Percentiles rank a stretch among this genome's conserved stretches.
These are phyloP conservation scores for Copidosoma floridanum DNA, from an alignment of 1,140 invertebrate genomes.

Conservation along the genomic window DNA sequence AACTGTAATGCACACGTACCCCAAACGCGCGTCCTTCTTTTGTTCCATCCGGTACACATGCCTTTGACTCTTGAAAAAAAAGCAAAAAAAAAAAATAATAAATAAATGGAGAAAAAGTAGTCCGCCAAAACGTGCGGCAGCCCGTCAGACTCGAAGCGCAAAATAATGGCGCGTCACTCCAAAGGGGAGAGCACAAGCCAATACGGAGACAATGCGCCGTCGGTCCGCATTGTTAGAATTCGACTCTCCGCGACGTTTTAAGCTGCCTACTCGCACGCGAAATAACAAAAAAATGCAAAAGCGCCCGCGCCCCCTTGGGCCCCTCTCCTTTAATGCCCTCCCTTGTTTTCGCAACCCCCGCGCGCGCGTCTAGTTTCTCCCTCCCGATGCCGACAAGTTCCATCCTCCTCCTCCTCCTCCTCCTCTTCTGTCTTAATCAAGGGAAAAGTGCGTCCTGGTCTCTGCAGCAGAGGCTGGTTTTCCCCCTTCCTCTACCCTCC, in stretches of 20 bases:
- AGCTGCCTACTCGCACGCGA: too few species aligned
- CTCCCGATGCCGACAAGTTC: too few species aligned
- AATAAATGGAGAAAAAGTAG: not conserved
- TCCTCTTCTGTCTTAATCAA: constrained; percentile 21
- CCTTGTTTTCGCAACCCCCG: not conserved
- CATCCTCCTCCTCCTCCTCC: not conserved
- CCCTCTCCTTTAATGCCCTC: not conserved
- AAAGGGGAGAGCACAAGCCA: constrained; percentile 15
- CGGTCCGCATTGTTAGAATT: constrained; percentile 19
- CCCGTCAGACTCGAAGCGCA: not conserved
- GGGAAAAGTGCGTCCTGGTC: constrained; percentile 14
- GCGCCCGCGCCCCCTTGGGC: not conserved
- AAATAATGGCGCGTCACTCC: constrained; percentile 26
- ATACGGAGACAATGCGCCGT: constrained; percentile 27
- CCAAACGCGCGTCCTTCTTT: constrained; percentile 8
- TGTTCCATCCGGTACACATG: constrained; percentile 1
- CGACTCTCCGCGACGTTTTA: too few species aligned
- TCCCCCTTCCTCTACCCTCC: not conserved
- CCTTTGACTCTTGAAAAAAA: not conserved
- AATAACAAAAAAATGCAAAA: too few species aligned
- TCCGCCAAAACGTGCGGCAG: not conserved
- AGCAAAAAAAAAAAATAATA: not conserved
- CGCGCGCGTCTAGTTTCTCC: not conserved
- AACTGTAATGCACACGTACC: too few species aligned
- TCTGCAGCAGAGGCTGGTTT: too few species aligned